Conservation (phyloP, 2,888 invertebrate genomes). For the Cremastinae sp. region DNA sequence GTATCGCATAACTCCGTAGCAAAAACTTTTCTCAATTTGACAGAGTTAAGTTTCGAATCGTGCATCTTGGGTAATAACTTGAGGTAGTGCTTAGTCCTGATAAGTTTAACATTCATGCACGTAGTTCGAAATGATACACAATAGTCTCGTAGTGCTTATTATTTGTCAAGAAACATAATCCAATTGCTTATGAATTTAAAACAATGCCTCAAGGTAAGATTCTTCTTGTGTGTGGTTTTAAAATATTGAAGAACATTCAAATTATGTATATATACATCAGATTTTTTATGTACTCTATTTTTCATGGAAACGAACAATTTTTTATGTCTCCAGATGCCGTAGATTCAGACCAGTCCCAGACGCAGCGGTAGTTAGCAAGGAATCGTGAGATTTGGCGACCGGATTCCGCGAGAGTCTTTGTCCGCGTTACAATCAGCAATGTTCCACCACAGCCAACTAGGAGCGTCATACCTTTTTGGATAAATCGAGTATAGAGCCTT, state of each 20-base stretch:
- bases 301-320: constrained; percentile 30
- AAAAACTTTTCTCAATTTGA: constrained; percentile 29
- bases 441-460: constrained; percentile 74
- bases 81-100: constrained; percentile 31
- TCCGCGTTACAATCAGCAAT: constrained; percentile 71
- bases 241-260: too few relatives aligned
- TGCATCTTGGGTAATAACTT: constrained; percentile 52
- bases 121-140: constrained; percentile 32
- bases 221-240: background rate
- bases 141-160: constrained; percentile 34
- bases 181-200: background rate
- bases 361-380: constrained; percentile 75
- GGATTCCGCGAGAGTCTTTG: constrained; percentile 69
- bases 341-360: constrained; percentile 79
- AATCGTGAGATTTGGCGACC: constrained; percentile 76
- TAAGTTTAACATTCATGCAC: constrained; percentile 42
- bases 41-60: constrained; percentile 18
- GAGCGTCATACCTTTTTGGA: constrained; percentile 74
- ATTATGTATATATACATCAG: too few relatives aligned
- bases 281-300: too few relatives aligned
- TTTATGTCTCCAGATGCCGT: constrained; percentile 74
- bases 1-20: constrained; percentile 20
- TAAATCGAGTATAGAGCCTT: constrained; percentile 69
- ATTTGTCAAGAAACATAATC: constrained; percentile 1
- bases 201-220: constrained; percentile 22